phyloP scores from a whole-genome alignment of 2,888 invertebrate genomes.

The Chloroclystis v-ata region DNA sequence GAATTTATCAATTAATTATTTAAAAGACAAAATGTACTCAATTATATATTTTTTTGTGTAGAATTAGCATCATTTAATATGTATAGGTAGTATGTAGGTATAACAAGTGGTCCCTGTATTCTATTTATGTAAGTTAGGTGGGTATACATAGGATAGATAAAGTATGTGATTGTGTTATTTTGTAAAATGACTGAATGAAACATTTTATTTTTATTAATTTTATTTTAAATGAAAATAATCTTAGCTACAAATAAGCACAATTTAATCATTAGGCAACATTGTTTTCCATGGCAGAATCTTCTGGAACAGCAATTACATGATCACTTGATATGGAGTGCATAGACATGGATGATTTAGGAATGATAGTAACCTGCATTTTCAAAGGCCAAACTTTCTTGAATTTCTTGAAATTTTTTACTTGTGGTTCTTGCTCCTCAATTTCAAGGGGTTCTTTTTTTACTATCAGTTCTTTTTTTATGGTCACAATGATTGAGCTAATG shows the following conservation, averaged over 20 bases:
- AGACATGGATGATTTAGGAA: conserved; percentile 41
- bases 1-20: no score
- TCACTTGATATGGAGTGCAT: conserved; percentile 20
- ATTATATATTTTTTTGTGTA: no score
- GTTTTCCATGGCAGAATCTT: conserved; percentile 16
- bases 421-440: conserved; percentile 32
- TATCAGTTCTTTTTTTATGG: conserved; percentile 53
- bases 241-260: not conserved
- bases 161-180: no score
- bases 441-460: conserved; percentile 56
- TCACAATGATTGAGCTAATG: conserved; percentile 57
- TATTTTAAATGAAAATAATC: not conserved
- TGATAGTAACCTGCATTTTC: conserved; percentile 52
- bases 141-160: no score
- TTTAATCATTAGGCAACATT: conserved; percentile 6
- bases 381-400: conserved; percentile 72
- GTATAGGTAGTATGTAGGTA: no score
- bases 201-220: no score
- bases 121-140: no score
- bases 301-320: conserved; percentile 7
- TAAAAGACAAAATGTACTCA: no score
- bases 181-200: no score
- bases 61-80: no score
- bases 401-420: conserved; percentile 61
- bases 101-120: no score